phyloP scores from a whole-genome alignment of 2,113 vertebrate genomes.

The Eonycteris spelaea region DNA sequence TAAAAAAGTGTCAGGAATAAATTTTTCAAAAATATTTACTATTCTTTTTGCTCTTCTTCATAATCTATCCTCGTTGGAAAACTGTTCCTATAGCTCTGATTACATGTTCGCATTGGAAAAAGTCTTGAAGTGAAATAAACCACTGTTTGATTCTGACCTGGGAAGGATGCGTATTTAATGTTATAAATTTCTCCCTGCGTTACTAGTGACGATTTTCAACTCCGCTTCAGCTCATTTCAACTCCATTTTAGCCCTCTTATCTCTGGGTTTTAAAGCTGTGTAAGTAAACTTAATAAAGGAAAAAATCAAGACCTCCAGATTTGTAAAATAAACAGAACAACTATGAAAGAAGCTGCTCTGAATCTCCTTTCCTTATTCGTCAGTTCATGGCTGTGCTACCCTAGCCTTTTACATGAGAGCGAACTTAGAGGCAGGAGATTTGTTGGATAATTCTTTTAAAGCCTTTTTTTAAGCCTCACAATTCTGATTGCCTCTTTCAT shows the following conservation, averaged over 20 bases:
- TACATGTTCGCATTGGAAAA: neutral
- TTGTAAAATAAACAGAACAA: neutral
- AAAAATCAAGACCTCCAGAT: neutral
- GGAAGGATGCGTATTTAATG: neutral
- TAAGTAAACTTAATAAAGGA: neutral
- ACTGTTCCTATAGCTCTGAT: neutral
- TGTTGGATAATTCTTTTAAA: neutral
- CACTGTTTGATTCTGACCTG: neutral
- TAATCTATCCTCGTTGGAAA: neutral
- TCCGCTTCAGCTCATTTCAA: neutral
- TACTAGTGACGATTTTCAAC: neutral
- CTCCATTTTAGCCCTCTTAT: neutral
- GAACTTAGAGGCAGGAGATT: neutral
- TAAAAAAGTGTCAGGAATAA: neutral
- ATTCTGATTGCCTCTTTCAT: neutral
- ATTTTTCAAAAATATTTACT: neutral
- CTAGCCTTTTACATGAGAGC: neutral
- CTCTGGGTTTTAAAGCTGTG: neutral
- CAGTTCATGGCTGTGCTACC: neutral
- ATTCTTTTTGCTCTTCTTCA: neutral
- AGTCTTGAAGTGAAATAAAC: neutral
- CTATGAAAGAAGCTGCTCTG: neutral
- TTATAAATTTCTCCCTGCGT: neutral
- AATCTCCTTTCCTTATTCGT: neutral
- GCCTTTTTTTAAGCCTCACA: neutral